Evolutionary conservation across 2,888 invertebrate genomes (phyloP).

Genomic region (Lepidocyrtoides sp.): DNA sequence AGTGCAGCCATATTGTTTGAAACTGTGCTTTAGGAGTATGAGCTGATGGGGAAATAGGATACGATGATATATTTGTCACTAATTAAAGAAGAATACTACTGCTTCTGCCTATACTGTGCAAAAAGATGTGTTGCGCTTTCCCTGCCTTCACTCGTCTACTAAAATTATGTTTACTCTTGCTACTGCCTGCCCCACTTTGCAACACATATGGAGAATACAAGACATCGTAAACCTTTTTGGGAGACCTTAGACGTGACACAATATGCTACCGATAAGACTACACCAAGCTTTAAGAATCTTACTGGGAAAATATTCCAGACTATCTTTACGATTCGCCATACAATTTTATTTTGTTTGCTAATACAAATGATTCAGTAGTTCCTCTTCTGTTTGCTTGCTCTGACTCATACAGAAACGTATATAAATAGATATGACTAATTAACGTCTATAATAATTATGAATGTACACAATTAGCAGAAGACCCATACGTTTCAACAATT

Average conservation of each 20-base stretch:
- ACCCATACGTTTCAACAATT: slow-evolving; percentile 25
- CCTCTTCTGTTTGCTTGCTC: no score
- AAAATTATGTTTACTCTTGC: slow-evolving; percentile 45
- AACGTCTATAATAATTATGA: background rate
- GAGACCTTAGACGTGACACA: no score
- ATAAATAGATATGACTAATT: background rate
- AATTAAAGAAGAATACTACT: slow-evolving; percentile 43
- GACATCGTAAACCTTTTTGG: no score
- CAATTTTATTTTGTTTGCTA: background rate
- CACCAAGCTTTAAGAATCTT: no score
- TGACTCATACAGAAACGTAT: no score
- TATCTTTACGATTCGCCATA: no score
- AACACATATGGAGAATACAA: no score
- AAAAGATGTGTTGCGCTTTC: background rate
- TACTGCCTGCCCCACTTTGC: slow-evolving; percentile 39
- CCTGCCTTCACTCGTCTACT: background rate
- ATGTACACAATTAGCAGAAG: background rate
- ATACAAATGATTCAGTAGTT: no score
- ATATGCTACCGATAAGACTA: no score
- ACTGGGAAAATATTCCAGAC: no score
- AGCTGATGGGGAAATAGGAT: background rate
- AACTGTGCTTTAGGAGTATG: background rate
- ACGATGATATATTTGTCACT: slow-evolving; percentile 58
- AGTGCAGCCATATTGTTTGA: background rate
- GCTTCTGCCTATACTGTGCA: background rate